Evolutionary conservation across 2,888 invertebrate species (phyloP).

Genomic region (Imbricaverruca yamaguchii): DNA sequence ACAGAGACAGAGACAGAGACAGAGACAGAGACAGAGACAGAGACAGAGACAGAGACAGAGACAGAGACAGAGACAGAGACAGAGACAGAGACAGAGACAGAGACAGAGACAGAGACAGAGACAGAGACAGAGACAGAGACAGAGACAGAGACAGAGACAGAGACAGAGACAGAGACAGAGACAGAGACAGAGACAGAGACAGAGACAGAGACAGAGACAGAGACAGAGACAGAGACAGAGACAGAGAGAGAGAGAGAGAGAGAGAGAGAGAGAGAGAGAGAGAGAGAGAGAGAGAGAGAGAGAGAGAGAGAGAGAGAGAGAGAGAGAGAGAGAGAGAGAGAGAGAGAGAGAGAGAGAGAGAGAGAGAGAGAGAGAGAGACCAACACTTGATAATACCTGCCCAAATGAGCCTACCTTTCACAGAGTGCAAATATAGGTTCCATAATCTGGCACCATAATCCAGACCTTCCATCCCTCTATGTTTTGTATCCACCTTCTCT

Average conservation of each 20-base stretch:
- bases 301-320: not conserved
- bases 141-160: not conserved
- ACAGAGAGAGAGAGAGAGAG: not conserved
- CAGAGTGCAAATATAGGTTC: no score
- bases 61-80: not conserved
- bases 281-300: not conserved
- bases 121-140: not conserved
- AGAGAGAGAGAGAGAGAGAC: slow-evolving; percentile 7
- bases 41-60: not conserved
- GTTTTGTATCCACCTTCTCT: no score
- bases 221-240: not conserved
- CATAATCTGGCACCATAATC: no score
- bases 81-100: not conserved
- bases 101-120: not conserved
- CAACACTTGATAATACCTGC: not conserved
- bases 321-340: not conserved
- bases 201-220: not conserved
- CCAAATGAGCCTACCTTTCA: no score
- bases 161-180: not conserved
- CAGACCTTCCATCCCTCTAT: no score
- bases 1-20: not conserved
- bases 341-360: slow-evolving; percentile 4
- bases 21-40: not conserved
- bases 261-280: not conserved
- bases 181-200: not conserved